These are phyloP conservation scores for Muscicapa striata DNA, from an alignment of 2,797 vertebrate species.

Conservation along the genomic window DNA sequence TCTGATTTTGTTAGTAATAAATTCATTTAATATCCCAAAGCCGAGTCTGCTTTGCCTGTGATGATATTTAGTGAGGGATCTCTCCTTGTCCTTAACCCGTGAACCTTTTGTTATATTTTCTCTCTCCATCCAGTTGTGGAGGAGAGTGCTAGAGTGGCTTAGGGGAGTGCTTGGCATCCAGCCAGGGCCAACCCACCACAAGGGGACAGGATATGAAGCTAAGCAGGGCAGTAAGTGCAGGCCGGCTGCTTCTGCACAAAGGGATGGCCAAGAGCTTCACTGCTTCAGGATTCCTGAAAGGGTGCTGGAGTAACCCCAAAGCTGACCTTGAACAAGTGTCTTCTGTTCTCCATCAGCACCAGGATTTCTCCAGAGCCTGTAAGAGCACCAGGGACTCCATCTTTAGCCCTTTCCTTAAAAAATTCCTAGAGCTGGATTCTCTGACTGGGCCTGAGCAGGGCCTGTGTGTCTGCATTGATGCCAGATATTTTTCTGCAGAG, in stretches of 20 bases:
- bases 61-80: background rate
- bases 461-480: background rate
- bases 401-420: background rate
- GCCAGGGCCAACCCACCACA: background rate
- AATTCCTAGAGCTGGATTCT: background rate
- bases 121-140: background rate
- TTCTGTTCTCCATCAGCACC: background rate
- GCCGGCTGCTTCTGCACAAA: background rate
- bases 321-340: background rate
- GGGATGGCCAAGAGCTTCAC: background rate
- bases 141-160: background rate
- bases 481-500: background rate
- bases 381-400: background rate
- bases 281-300: background rate
- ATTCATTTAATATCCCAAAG: background rate
- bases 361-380: background rate
- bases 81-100: background rate
- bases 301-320: background rate
- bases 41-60: background rate
- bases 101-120: background rate
- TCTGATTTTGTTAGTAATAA: background rate
- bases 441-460: background rate
- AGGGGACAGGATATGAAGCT: background rate
- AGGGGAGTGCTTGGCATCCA: background rate
- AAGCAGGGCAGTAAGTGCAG: fast-evolving